Percentiles rank a stretch among this genome's conserved stretches.
Conservation (phyloP, 1,140 invertebrate species). For the Lepeophtheirus salmonis region DNA sequence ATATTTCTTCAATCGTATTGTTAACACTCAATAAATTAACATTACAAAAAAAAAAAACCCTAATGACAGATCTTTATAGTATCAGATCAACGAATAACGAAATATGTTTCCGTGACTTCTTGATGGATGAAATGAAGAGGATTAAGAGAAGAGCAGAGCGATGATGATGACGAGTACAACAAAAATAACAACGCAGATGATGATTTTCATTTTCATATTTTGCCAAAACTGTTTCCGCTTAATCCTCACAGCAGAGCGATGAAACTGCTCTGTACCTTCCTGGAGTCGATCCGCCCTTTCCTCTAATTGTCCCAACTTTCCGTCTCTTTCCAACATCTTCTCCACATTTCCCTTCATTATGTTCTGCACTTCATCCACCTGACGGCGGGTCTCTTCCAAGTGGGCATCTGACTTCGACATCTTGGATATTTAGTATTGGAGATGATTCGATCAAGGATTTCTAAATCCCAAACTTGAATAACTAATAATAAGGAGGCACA, state of each 20-base stretch:
- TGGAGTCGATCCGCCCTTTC: constrained; percentile 21
- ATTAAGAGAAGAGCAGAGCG: constrained; percentile 4
- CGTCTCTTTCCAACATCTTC: constrained; percentile 23
- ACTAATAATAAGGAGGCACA: no score
- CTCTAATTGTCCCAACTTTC: constrained; percentile 22
- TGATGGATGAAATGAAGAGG: no score
- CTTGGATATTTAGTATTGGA: no score
- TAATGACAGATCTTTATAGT: no score
- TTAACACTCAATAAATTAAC: no score
- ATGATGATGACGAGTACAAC: constrained; percentile 19
- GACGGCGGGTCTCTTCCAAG: constrained; percentile 2
- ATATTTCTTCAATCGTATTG: no score
- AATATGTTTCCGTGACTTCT: no score
- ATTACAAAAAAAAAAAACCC: no score
- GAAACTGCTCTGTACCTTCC: constrained; percentile 14
- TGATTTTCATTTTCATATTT: constrained; percentile 21
- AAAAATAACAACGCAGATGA: constrained; percentile 18
- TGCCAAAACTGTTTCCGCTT: constrained; percentile 20
- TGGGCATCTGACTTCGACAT: not conserved
- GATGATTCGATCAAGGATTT: no score
- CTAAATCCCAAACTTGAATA: no score
- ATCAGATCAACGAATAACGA: no score
- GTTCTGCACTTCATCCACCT: constrained; percentile 17
- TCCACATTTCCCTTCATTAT: constrained; percentile 22
- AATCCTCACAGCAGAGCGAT: constrained; percentile 14